Evolutionary conservation across 2,113 vertebrate species (phyloP).

Genomic region (Neogale vison): DNA sequence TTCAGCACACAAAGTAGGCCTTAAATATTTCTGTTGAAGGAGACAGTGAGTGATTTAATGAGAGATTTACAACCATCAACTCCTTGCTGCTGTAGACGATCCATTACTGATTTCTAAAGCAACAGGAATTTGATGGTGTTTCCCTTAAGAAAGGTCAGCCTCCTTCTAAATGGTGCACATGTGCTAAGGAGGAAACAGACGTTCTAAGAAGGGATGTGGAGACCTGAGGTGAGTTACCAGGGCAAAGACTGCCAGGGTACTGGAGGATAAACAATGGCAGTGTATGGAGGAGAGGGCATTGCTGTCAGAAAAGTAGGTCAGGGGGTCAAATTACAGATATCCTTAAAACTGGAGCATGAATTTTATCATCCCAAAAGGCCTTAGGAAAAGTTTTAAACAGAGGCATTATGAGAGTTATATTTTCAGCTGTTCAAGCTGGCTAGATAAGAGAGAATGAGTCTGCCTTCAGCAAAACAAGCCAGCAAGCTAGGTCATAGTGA

Average conservation of each 20-base stretch:
- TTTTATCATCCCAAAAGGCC: background rate
- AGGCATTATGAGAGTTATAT: background rate
- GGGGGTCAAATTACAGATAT: background rate
- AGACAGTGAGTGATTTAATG: background rate
- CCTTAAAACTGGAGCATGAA: background rate
- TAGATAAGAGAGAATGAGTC: background rate
- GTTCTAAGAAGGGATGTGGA: background rate
- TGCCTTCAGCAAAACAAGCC: background rate
- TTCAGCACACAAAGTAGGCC: background rate
- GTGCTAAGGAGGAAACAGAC: background rate
- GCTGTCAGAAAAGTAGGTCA: background rate
- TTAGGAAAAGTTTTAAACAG: background rate
- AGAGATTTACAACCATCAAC: background rate
- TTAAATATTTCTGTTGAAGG: background rate
- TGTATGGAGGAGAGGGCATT: background rate
- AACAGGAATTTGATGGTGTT: background rate
- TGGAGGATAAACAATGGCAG: background rate
- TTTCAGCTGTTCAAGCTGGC: background rate
- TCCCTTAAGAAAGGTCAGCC: rapidly evolving
- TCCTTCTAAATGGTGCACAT: background rate
- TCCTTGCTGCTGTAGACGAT: background rate
- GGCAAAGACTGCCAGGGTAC: background rate
- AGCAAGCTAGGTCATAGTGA: background rate
- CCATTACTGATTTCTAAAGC: background rate
- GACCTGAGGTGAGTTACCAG: background rate